A percentile compares a stretch with the other conserved stretches of the same genome.
Conservation (phyloP, 2,888 invertebrate species). For the Hemicrepidius hirtus region DNA sequence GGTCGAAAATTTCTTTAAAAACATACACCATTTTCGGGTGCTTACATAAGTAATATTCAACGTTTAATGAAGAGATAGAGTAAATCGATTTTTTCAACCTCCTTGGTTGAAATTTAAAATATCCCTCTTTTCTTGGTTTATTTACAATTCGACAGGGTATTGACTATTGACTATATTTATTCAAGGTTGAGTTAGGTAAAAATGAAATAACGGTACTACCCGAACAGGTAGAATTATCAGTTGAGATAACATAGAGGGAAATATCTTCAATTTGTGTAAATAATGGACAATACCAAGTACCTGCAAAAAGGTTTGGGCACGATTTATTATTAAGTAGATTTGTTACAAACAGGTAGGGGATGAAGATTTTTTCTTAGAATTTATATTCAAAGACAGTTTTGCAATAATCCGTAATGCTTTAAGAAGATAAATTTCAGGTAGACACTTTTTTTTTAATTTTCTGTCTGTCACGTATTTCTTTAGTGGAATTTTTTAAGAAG, state of each 20-base stretch:
- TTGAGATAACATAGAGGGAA: conserved; percentile 37
- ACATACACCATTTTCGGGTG: too few species aligned
- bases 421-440: conserved; percentile 12
- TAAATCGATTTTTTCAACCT: too few species aligned
- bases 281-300: conserved; percentile 45
- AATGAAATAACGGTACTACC: conserved; percentile 34
- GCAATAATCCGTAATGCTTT: conserved; percentile 31
- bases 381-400: conserved; percentile 34
- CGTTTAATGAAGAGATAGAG: too few species aligned
- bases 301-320: conserved; percentile 44
- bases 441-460: not conserved
- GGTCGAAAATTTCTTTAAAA: conserved; percentile 1
- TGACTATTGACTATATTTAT: conserved; percentile 19
- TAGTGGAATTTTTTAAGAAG: not conserved
- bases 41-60: too few species aligned
- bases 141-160: conserved; percentile 4
- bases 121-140: not conserved
- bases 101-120: not conserved
- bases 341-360: conserved; percentile 37
- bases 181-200: not conserved
- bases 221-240: conserved; percentile 44
- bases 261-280: conserved; percentile 36
- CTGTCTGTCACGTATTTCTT: not conserved
- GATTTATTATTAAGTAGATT: conserved; percentile 49
- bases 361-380: conserved; percentile 22